Percentiles rank a stretch among this genome's conserved stretches.
These are phyloP conservation scores for Cardiocondyla obscurior DNA, from an alignment of 1,140 invertebrate genomes.

Conservation along the genomic window DNA sequence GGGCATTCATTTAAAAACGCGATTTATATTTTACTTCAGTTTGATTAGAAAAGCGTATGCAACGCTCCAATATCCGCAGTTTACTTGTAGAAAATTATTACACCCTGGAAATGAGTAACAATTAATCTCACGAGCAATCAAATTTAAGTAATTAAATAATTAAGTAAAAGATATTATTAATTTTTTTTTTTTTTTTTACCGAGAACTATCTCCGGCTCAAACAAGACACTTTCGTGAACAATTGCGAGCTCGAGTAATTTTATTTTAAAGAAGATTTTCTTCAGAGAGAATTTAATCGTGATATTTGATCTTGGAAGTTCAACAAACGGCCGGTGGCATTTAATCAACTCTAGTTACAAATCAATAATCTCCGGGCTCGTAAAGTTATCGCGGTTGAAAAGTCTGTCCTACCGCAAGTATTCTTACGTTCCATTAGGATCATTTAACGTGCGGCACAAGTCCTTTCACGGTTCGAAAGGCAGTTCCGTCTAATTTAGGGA, in stretches of 20 bases:
- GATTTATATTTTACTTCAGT: not conserved
- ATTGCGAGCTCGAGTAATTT: not conserved
- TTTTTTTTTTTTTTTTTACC: too few relatives aligned
- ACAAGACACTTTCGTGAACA: not conserved
- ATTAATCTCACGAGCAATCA: too few relatives aligned
- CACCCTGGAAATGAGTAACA: not conserved
- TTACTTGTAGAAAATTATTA: not conserved
- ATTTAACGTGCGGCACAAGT: not conserved
- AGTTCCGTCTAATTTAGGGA: constrained; percentile 30
- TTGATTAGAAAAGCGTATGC: not conserved
- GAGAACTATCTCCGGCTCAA: too few relatives aligned
- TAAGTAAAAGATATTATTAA: too few relatives aligned
- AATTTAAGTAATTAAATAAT: not conserved
- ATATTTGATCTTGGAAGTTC: not conserved
- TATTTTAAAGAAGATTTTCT: not conserved
- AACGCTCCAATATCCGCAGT: not conserved
- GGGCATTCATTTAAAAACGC: not conserved
- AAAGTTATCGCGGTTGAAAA: not conserved
- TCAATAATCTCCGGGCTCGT: not conserved
- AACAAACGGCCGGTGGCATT: not conserved
- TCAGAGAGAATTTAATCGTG: not conserved
- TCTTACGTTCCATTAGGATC: not conserved
- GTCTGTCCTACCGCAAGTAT: not conserved
- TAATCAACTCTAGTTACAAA: not conserved
- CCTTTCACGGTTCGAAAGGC: not conserved